A percentile compares a stretch with the other conserved stretches of the same genome.
Conservation (phyloP, 2,888 invertebrate genomes). For the Sarcophaga rosellei region DNA sequence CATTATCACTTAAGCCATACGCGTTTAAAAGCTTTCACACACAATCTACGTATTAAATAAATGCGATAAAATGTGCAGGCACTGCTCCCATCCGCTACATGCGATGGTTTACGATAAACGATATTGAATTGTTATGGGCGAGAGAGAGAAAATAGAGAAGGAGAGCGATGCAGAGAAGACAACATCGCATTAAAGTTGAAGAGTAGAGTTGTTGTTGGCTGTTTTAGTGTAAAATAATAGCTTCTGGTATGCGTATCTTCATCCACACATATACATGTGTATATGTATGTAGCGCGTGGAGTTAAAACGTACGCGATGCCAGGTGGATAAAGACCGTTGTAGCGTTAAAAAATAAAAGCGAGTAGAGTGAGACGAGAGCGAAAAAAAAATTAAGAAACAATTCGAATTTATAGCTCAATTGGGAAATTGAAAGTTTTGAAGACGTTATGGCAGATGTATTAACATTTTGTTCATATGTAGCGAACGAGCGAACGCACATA, state of each 20-base stretch:
- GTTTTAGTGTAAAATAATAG: not conserved
- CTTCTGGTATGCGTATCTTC: not conserved
- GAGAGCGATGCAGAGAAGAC: not conserved
- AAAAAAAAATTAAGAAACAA: conserved; percentile 22
- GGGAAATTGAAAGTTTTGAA: conserved; percentile 61
- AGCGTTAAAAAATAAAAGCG: conserved; percentile 47
- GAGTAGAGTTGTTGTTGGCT: not conserved
- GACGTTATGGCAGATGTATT: not conserved
- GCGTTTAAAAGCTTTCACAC: not conserved
- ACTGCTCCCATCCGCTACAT: not conserved
- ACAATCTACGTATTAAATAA: conserved; percentile 1
- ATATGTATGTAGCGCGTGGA: conserved; percentile 7
- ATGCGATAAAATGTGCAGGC: conserved; percentile 42
- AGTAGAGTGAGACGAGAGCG: not conserved
- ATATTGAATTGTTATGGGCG: conserved; percentile 38
- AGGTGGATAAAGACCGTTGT: conserved; percentile 68
- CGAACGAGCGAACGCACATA: too few species aligned
- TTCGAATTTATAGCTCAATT: conserved; percentile 70
- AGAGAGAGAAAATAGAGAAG: not conserved
- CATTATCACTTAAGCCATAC: not conserved
- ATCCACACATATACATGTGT: too few species aligned
- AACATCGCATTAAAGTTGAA: not conserved
- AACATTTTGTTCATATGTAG: too few species aligned
- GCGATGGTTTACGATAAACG: conserved; percentile 36
- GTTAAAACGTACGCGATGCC: conserved; percentile 55